Conservation (phyloP, 1,140 invertebrate species). For the Anthonomus grandis region DNA sequence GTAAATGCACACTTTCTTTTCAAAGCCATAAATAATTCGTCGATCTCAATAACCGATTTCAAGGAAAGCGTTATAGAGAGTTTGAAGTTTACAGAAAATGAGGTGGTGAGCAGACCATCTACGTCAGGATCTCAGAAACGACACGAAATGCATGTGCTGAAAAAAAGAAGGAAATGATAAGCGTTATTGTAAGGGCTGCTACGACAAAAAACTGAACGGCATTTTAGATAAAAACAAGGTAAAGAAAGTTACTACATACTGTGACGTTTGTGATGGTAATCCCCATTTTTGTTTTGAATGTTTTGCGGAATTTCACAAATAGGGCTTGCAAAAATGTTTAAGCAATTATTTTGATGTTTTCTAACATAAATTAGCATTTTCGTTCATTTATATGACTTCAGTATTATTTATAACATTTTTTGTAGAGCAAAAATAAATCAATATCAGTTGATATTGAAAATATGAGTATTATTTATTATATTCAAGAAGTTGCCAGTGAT, state of each 20-base stretch:
- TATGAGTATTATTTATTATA: no score
- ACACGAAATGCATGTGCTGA: neutral
- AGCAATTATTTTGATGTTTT: no score
- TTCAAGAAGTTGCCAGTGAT: no score
- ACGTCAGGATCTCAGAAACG: neutral
- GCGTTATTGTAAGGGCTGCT: neutral
- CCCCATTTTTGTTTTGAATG: conserved; percentile 10
- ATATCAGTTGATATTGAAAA: no score
- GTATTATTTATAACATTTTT: no score
- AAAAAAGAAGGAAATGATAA: conserved; percentile 16
- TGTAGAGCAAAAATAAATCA: no score
- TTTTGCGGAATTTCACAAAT: conserved; percentile 12
- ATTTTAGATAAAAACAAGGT: conserved; percentile 13
- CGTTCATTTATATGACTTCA: no score
- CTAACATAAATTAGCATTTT: no score
- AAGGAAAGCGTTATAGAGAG: conserved; percentile 4
- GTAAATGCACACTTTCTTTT: conserved; percentile 36
- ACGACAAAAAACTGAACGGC: conserved; percentile 17
- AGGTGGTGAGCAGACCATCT: neutral
- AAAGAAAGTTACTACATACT: conserved; percentile 8
- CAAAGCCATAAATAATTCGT: conserved; percentile 1
- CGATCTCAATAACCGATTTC: conserved; percentile 10
- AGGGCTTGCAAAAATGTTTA: no score
- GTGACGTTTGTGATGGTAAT: conserved; percentile 6
- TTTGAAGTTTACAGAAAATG: neutral